Base-by-base conservation (phyloP, 2,797 vertebrate genomes). In the Anguilla obscura region DNA sequence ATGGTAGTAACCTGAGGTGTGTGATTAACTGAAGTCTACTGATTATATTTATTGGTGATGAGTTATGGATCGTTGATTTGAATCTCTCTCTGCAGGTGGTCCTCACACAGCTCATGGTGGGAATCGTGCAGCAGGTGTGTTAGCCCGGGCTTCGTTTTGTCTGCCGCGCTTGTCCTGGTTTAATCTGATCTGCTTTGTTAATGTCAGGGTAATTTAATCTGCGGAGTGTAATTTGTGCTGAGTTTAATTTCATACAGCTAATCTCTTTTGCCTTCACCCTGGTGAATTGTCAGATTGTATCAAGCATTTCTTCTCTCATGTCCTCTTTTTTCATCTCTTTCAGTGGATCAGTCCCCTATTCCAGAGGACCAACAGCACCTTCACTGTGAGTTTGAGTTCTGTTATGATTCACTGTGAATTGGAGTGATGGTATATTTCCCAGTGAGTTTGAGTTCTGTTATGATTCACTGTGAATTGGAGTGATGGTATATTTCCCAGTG, bases 71-170 rank as follows among this genome's bases (percentile, higher is more conserved):
- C 1, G 27, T 5, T 69, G 66, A 63, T 52, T 79, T 86, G 16
- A 27, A 89, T 50, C 71, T 60, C 27, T 0, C 86, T 89, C 90
- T 93, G 88, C 24, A 90, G 88, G 79, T 92, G 87, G 86, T 94
- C 84, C 90, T 95, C 24, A 93, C 93, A 90, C 91, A 94, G 92
- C 91, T 94, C 69, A 88, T 92, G 87, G 91, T 93, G 80, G 90
- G 91, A 90, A 90, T 93, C n/a, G 91, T 94, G 86, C 90, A 93
- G 90, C 93, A 94, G 94, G 91, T 95, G 88, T 79, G 50, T 66
- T 66, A 2, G 74, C 50, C 33, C 89, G 66, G n/a, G 12, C 33
- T 79, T 87, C 18, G 10, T 74, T 83, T 60, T 33, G 18, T 80
- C 33, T 50, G 36, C 50, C 3, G 9, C 30, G 21, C 14, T 7